Evolutionary conservation across 2,888 invertebrate species (phyloP).

Genomic region (Thereva unica): DNA sequence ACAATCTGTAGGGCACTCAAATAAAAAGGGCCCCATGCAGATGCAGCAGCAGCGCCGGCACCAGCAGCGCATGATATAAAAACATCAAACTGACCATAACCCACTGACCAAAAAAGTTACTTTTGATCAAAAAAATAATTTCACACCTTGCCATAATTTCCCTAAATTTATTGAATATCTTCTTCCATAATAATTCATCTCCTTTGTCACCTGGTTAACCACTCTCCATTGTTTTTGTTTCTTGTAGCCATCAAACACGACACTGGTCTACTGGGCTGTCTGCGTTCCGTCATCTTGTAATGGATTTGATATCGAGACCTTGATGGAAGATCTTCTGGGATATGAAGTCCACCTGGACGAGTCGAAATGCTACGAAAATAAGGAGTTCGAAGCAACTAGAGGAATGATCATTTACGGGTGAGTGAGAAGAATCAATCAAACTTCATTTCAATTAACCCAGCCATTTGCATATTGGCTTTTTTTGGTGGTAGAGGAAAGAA

Average conservation of each 20-base stretch:
- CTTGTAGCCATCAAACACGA: conserved; percentile 43
- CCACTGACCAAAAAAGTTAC: not conserved
- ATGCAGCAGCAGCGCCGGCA: not conserved
- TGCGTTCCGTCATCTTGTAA: conserved; percentile 67
- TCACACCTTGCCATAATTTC: too few species aligned
- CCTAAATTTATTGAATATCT: too few species aligned
- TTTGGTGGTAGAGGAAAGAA: too few species aligned
- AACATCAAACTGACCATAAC: not conserved
- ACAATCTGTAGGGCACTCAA: not conserved
- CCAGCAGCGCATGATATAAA: not conserved
- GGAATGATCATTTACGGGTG: conserved; percentile 56
- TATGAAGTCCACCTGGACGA: conserved; percentile 59
- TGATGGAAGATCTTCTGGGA: conserved; percentile 49
- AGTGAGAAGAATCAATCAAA: conserved; percentile 41
- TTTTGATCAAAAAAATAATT: too few species aligned
- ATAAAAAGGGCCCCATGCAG: too few species aligned
- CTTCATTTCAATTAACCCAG: too few species aligned
- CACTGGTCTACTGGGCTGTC: conserved; percentile 64
- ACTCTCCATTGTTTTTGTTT: not conserved
- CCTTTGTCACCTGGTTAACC: too few species aligned
- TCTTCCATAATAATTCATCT: too few species aligned
- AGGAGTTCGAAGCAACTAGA: conserved; percentile 55
- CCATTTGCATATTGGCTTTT: too few species aligned
- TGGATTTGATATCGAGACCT: conserved; percentile 60
- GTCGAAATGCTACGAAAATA: conserved; percentile 61